phyloP scores from a whole-genome alignment of 2,888 invertebrate species.

The Ichneumoninae sp. region DNA sequence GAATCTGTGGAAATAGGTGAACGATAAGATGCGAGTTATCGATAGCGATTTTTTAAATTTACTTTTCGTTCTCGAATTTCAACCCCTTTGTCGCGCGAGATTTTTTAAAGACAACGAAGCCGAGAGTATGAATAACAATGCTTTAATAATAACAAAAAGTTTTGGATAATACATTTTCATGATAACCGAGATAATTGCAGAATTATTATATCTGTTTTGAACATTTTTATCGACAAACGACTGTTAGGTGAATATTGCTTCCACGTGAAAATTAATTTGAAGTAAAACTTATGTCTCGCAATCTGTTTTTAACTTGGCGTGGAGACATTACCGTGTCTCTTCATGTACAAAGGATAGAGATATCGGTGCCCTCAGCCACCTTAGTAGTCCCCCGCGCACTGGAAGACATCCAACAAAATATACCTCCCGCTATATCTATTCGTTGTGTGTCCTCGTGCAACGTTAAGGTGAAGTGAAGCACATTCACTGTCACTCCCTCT shows the following conservation, averaged over 20 bases:
- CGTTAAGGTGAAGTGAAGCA: slow-evolving; percentile 50
- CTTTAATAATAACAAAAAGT: background rate
- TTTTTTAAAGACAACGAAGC: background rate
- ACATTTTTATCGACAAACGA: background rate
- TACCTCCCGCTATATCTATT: slow-evolving; percentile 63
- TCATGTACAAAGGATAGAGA: background rate
- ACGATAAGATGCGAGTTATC: slow-evolving; percentile 49
- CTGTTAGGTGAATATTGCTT: background rate
- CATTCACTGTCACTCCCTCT: no score
- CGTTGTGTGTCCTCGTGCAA: slow-evolving; percentile 65
- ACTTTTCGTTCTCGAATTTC: background rate
- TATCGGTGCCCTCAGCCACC: slow-evolving; percentile 64
- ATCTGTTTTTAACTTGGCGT: background rate
- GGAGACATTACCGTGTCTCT: background rate
- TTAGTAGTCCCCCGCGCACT: slow-evolving; percentile 70
- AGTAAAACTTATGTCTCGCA: no score
- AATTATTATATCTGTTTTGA: background rate
- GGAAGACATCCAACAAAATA: slow-evolving; percentile 77
- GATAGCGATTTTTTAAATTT: no score
- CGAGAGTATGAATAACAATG: background rate
- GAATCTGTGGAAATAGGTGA: slow-evolving; percentile 61
- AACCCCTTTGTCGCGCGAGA: background rate
- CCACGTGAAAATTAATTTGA: no score
- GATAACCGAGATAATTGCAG: background rate
- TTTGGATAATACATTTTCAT: background rate